Conservation (phyloP, 2,797 vertebrate species). For the Coracias cyanogaster region DNA sequence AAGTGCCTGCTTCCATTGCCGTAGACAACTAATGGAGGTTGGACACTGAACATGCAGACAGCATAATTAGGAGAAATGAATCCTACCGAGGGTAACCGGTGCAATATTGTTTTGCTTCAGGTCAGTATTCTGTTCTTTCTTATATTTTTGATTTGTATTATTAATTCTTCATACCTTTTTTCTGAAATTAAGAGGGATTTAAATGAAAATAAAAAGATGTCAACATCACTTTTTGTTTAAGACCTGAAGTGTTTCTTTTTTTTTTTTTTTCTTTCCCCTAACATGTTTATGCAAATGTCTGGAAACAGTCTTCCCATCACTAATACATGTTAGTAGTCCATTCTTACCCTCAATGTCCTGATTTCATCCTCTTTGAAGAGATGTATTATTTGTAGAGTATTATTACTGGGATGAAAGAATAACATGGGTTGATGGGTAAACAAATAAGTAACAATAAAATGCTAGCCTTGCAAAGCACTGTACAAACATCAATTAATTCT, state of each 20-base stretch:
- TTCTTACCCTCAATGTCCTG: background rate
- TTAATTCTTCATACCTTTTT: background rate
- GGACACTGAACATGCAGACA: background rate
- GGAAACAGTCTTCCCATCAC: background rate
- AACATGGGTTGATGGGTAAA: slow-evolving; percentile 25
- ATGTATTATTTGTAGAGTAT: slow-evolving; percentile 1
- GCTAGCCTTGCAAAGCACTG: slow-evolving; percentile 2
- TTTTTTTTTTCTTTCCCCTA: background rate
- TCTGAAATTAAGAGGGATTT: background rate
- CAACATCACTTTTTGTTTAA: background rate
- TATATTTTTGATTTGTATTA: background rate
- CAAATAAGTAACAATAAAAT: slow-evolving; percentile 33
- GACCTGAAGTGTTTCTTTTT: background rate
- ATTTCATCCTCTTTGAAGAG: background rate
- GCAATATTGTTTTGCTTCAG: background rate
- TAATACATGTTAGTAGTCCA: background rate
- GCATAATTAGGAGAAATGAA: background rate
- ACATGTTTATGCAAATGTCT: background rate
- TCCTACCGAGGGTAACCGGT: background rate
- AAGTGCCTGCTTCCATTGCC: background rate
- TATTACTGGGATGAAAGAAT: background rate
- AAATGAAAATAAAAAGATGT: background rate
- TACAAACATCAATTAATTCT: slow-evolving; percentile 50
- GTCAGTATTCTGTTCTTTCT: background rate
- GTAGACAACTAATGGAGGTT: rapidly evolving